These are phyloP conservation scores for Acanthochromis polyacanthus DNA, from an alignment of 2,113 vertebrate genomes.

Conservation along the genomic window DNA sequence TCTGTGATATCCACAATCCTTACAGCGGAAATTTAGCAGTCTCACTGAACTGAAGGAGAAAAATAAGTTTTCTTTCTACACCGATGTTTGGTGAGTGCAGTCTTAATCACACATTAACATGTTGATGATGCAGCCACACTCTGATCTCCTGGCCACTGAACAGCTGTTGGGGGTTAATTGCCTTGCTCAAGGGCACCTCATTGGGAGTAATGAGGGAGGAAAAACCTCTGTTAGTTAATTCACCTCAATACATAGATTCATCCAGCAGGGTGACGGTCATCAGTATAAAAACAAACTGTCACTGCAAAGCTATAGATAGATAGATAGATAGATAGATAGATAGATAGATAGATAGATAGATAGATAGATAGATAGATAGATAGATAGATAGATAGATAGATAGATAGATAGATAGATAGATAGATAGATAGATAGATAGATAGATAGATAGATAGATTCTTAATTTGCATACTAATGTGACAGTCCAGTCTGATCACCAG, in stretches of 20 bases:
- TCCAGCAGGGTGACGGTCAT: background rate
- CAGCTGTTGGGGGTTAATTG: constrained; percentile 33
- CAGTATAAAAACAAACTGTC: background rate
- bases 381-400: too few species aligned
- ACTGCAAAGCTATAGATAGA: background rate
- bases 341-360: too few species aligned
- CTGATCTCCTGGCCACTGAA: background rate
- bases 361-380: too few species aligned
- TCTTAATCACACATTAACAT: constrained; percentile 27
- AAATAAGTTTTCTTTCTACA: background rate
- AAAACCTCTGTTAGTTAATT: background rate
- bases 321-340: too few species aligned
- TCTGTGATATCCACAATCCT: too few species aligned
- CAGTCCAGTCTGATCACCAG: too few species aligned
- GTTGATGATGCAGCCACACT: background rate
- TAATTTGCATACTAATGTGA: too few species aligned
- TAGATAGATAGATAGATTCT: too few species aligned
- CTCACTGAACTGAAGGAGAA: constrained; percentile 14
- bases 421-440: too few species aligned
- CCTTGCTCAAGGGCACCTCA: constrained; percentile 36
- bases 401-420: too few species aligned
- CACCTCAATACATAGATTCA: background rate
- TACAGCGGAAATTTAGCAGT: too few species aligned
- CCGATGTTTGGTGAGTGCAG: background rate
- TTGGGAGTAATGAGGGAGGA: constrained; percentile 13